phyloP scores from a whole-genome alignment of 2,888 invertebrate genomes.

The Microctonus hyperodae region DNA sequence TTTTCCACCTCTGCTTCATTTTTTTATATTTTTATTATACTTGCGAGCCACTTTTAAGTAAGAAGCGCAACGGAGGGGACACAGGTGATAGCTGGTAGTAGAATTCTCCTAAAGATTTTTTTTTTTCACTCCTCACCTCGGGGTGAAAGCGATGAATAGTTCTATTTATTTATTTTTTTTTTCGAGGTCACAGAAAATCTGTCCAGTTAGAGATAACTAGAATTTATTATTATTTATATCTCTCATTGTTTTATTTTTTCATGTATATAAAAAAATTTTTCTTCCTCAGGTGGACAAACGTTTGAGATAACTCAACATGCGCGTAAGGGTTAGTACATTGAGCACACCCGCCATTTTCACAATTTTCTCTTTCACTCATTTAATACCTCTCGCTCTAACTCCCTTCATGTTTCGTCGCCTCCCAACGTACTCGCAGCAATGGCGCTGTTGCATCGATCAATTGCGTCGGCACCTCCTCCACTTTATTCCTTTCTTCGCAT shows the following conservation, averaged over 20 bases:
- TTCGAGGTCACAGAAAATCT: background rate
- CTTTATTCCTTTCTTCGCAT: constrained; percentile 38
- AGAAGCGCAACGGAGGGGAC: background rate
- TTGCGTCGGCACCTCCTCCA: constrained; percentile 54
- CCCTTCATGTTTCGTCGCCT: constrained; percentile 41
- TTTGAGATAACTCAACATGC: constrained; percentile 12
- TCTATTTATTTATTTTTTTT: no score
- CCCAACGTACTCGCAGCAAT: constrained; percentile 33
- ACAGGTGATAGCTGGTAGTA: constrained; percentile 10
- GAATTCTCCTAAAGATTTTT: background rate
- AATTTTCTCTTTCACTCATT: constrained; percentile 30
- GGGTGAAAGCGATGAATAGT: background rate
- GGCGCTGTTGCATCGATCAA: constrained; percentile 61
- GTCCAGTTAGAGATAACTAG: background rate
- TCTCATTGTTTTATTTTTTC: background rate
- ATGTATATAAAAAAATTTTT: no score
- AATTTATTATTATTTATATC: background rate
- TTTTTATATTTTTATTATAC: background rate
- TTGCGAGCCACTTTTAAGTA: background rate
- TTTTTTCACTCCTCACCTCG: background rate
- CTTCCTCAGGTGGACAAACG: background rate
- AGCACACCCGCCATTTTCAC: constrained; percentile 24
- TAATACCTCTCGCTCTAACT: constrained; percentile 36
- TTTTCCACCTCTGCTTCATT: background rate
- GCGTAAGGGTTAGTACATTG: constrained; percentile 21